Percentiles rank a stretch among this genome's conserved stretches.
These are phyloP conservation scores for Pocillopora grandis DNA, from an alignment of 92 coral and sea anemone species.

Conservation along the genomic window DNA sequence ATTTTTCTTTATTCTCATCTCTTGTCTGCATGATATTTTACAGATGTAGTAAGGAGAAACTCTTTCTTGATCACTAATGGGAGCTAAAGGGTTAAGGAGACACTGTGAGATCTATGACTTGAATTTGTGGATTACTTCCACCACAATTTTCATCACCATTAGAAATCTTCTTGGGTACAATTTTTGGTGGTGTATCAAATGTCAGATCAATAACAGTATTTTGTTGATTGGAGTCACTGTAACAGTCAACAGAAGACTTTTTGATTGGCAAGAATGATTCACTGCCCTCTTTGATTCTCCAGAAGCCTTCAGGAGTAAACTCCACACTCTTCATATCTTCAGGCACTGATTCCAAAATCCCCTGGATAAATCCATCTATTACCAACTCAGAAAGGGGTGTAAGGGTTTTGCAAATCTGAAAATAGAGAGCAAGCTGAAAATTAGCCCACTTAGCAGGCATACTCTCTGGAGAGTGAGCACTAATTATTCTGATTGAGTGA, in stretches of 20 bases:
- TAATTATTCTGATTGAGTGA: no score
- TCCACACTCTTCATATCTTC: conserved; percentile 30
- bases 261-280: background rate
- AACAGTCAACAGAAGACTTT: background rate
- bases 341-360: conserved; percentile 22
- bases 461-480: background rate
- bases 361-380: conserved; percentile 27
- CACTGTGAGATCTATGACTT: conserved; percentile 32
- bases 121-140: background rate
- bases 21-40: no score
- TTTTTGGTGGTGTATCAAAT: conserved; percentile 28
- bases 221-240: background rate
- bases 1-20: no score
- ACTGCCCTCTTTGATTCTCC: conserved; percentile 13
- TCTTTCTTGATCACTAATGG: background rate
- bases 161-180: background rate
- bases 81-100: conserved; percentile 10
- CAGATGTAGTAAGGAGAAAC: no score
- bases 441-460: background rate
- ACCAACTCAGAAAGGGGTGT: conserved; percentile 23
- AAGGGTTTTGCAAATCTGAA: conserved; percentile 31
- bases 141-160: background rate
- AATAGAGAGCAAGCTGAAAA: background rate
- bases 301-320: conserved; percentile 22
- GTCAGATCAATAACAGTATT: conserved; percentile 39